Base-by-base conservation (phyloP, 2,888 invertebrate genomes). In the Brachypalpus laphriformis region DNA sequence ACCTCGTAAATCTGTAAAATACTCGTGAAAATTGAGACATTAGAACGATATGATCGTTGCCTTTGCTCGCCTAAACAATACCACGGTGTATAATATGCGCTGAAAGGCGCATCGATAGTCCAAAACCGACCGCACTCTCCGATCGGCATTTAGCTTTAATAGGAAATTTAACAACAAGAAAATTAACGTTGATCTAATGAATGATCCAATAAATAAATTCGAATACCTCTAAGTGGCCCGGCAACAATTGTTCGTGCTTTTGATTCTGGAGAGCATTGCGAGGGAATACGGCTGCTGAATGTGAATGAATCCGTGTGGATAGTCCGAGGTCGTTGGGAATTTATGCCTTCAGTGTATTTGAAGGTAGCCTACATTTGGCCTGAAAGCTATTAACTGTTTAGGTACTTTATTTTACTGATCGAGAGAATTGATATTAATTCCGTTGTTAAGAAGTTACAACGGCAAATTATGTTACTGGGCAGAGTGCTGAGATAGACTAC, bases 1-100 rank as follows among this genome's bases (percentile, higher is more conserved):
- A 34, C 57, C 47, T n/a, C 63, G 1, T 47, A 11, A 47, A 31
- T 54, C 59, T n/a, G n/a, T n/a, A n/a, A n/a, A n/a, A n/a, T n/a
- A n/a, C n/a, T n/a, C 74, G 54, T 74, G 40, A 54, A 42, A 63
- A 74, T 74, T 63, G 74, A 74, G 63, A 54, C 74, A 74, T 74
- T 74, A 63, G 51, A 20, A 25, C 54, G 74, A 74, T 74, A 40
- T 11, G 51, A 74, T 74, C 74, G 14, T 28, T 22, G 28, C 37
- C 18, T 47, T 49, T 49, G 25, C 47, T 59, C 37, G 59, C 49
- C 47, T n/a, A 59, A 16, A 18, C 31, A 49, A 49, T n/a, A 40
- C 56, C 28, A 47, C 22, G 11, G 16, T 4, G 3, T 22, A 28
- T 3, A 31, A 7, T n/a, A 37, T 31, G 7, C 70, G 45, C 70